phyloP scores from a whole-genome alignment of 92 coral and sea anemone genomes.

The Palythoa grandis region DNA sequence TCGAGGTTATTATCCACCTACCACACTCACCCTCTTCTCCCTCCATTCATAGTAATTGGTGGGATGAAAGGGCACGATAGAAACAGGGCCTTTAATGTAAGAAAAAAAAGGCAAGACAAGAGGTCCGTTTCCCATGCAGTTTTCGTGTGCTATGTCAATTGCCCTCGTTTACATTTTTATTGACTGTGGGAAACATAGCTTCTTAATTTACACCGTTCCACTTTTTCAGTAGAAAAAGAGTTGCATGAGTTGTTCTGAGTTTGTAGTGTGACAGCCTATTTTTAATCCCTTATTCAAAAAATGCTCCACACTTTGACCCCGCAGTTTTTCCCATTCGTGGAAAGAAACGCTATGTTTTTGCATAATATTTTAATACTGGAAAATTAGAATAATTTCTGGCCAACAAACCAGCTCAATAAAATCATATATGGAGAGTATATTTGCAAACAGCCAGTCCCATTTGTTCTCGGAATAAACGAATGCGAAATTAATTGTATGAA shows the following conservation, averaged over 20 bases:
- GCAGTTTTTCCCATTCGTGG: background rate
- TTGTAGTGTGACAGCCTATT: background rate
- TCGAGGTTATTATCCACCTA: too few relatives aligned
- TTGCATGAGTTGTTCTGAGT: background rate
- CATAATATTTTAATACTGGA: conserved; percentile 2
- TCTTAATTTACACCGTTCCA: background rate
- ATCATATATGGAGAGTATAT: too few relatives aligned
- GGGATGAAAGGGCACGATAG: too few relatives aligned
- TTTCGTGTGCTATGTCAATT: too few relatives aligned
- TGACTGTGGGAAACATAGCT: background rate
- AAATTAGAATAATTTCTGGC: background rate
- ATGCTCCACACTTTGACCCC: too few relatives aligned
- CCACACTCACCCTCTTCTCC: too few relatives aligned
- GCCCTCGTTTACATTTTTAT: too few relatives aligned
- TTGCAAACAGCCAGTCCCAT: conserved; percentile 9
- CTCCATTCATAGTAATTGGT: too few relatives aligned
- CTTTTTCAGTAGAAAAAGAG: background rate
- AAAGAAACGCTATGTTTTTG: background rate
- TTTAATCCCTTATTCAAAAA: background rate
- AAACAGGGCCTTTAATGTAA: too few relatives aligned
- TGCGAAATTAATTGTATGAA: background rate
- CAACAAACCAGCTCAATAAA: background rate
- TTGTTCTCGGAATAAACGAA: background rate
- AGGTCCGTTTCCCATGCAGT: too few relatives aligned
- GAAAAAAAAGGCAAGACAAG: too few relatives aligned